These are phyloP conservation scores for Oostethus manadensis DNA, from an alignment of 2,113 vertebrate species.

Conservation along the genomic window DNA sequence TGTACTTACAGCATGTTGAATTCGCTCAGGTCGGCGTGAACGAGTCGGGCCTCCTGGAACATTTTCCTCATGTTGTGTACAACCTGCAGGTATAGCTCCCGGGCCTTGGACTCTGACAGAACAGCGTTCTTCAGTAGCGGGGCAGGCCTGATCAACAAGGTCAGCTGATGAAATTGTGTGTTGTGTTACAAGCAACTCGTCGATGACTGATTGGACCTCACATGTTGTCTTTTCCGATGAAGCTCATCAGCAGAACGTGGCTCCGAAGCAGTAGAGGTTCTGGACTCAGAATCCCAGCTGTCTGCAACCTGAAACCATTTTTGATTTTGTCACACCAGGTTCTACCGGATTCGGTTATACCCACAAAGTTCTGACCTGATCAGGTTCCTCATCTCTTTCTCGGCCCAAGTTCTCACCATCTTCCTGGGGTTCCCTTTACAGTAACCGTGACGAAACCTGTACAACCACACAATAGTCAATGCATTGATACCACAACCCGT, in stretches of 20 bases:
- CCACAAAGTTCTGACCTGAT: slow-evolving; percentile 75
- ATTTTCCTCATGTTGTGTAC: slow-evolving; percentile 91
- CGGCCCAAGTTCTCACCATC: slow-evolving; percentile 97
- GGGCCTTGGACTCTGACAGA: slow-evolving; percentile 84
- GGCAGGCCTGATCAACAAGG: slow-evolving; percentile 75
- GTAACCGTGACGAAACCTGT: slow-evolving; percentile 92
- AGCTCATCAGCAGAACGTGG: slow-evolving; percentile 93
- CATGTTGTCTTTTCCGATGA: slow-evolving; percentile 87
- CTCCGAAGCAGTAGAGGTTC: slow-evolving; percentile 88
- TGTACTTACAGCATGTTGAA: slow-evolving; percentile 89
- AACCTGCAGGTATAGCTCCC: slow-evolving; percentile 87
- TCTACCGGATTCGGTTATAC: background rate
- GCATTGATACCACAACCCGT: background rate
- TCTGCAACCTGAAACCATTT: slow-evolving; percentile 75
- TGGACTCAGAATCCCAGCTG: slow-evolving; percentile 85
- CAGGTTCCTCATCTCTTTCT: slow-evolving; percentile 98
- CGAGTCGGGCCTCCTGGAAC: slow-evolving; percentile 89
- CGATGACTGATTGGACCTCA: slow-evolving; percentile 14
- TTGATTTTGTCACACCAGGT: background rate
- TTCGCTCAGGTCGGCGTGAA: slow-evolving; percentile 97
- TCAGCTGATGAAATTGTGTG: background rate
- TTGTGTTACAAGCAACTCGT: background rate
- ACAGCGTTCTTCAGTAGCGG: slow-evolving; percentile 87
- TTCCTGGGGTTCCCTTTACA: slow-evolving; percentile 98
- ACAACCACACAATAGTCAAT: background rate